These are phyloP conservation scores for Manis crassicaudata DNA, from an alignment of 2,797 vertebrate genomes.

Conservation along the genomic window DNA sequence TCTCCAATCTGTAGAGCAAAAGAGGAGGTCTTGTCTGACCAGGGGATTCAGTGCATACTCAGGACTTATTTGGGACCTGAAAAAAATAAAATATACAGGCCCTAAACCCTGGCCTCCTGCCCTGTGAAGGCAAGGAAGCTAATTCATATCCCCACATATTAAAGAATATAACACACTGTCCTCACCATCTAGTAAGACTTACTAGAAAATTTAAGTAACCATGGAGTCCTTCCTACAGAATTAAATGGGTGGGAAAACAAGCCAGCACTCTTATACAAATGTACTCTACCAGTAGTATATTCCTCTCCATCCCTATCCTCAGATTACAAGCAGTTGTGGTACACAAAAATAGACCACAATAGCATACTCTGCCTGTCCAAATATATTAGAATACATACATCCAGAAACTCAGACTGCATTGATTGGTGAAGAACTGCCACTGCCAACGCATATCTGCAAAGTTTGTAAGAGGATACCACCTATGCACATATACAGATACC, in stretches of 20 bases:
- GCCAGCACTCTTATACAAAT: background rate
- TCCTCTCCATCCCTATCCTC: background rate
- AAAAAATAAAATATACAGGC: background rate
- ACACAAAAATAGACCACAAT: background rate
- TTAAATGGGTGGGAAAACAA: background rate
- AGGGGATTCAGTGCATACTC: background rate
- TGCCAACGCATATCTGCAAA: no score
- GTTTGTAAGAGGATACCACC: no score
- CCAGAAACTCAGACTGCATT: background rate
- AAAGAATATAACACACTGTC: background rate
- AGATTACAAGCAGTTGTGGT: background rate
- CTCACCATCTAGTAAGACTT: background rate
- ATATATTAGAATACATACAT: background rate
- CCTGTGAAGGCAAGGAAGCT: background rate
- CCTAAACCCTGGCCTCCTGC: background rate
- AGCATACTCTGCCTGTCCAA: background rate
- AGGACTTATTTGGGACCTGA: background rate
- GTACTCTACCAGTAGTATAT: background rate
- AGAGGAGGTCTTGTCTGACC: background rate
- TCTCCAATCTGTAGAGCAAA: background rate
- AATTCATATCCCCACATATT: background rate
- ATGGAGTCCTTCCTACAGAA: background rate
- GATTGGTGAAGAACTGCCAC: no score
- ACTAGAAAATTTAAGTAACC: background rate
- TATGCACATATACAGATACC: background rate